Percentiles rank a stretch among this genome's conserved stretches.
These are phyloP conservation scores for Agriotes lineatus DNA, from an alignment of 2,888 invertebrate genomes.

Conservation along the genomic window DNA sequence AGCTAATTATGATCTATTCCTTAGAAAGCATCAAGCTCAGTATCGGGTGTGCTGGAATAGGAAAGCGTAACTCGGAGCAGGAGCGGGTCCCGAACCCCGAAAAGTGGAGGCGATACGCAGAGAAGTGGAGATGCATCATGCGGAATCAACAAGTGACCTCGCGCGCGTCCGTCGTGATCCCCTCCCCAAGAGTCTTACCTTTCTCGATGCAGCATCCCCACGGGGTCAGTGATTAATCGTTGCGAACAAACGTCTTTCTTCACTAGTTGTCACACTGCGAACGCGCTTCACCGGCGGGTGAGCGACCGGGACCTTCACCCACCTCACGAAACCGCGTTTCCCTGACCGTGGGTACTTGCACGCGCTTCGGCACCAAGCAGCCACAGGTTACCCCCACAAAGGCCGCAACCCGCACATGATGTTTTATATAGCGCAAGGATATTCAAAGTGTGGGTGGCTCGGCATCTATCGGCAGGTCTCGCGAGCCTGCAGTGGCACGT, in stretches of 20 bases:
- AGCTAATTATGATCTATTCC: too few relatives aligned
- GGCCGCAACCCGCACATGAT: conserved; percentile 48
- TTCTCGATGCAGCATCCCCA: conserved; percentile 44
- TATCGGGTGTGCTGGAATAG: not conserved
- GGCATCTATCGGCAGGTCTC: conserved; percentile 44
- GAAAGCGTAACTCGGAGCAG: not conserved
- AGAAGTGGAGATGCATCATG: conserved; percentile 15
- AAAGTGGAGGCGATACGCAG: conserved; percentile 4
- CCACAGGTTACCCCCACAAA: conserved; percentile 49
- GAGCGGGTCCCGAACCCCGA: conserved; percentile 5
- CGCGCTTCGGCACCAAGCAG: conserved; percentile 41
- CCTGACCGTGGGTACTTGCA: conserved; percentile 43
- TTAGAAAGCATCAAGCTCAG: too few relatives aligned
- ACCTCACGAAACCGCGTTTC: conserved; percentile 46
- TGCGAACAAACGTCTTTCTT: conserved; percentile 38
- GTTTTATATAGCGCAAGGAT: conserved; percentile 49
- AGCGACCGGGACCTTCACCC: conserved; percentile 43
- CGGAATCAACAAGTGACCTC: conserved; percentile 53
- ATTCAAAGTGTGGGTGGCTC: conserved; percentile 49
- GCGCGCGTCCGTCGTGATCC: conserved; percentile 42
- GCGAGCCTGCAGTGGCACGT: conserved; percentile 44
- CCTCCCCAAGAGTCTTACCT: conserved; percentile 44
- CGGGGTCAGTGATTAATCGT: conserved; percentile 43
- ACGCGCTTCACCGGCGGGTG: conserved; percentile 32
- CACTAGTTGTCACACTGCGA: conserved; percentile 41